Evolutionary conservation across 1,140 invertebrate species (phyloP).

Genomic region (Trichomalopsis sarcophagae): DNA sequence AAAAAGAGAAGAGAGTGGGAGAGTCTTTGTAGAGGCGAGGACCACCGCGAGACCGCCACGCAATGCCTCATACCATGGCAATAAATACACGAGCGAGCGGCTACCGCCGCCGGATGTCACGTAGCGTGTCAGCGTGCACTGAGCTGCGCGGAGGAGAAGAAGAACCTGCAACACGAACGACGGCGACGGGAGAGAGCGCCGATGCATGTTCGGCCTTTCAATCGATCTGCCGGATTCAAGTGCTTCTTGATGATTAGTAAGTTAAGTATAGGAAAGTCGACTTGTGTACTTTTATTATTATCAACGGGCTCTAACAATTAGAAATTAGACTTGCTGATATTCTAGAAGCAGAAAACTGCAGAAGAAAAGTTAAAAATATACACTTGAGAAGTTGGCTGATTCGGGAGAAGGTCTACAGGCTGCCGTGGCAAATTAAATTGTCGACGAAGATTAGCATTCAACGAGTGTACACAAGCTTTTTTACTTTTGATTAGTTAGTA

Average conservation of each 20-base stretch:
- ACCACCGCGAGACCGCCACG: constrained; percentile 16
- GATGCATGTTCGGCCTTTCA: constrained; percentile 11
- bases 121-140: constrained; percentile 28
- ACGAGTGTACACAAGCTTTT: not conserved
- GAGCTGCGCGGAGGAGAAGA: not conserved
- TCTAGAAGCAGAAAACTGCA: too few species aligned
- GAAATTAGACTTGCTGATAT: too few species aligned
- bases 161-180: not conserved
- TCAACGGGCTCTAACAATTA: too few species aligned
- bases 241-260: not conserved
- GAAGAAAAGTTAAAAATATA: too few species aligned
- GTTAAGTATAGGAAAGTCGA: too few species aligned
- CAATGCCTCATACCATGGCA: not conserved
- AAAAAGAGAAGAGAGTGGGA: not conserved
- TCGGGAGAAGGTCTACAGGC: too few species aligned
- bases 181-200: not conserved
- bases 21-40: not conserved
- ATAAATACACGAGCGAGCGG: not conserved
- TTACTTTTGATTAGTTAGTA: constrained; percentile 29
- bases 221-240: not conserved
- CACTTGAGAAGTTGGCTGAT: too few species aligned
- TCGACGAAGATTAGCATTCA: not conserved
- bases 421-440: not conserved
- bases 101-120: constrained; percentile 47
- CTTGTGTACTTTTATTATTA: too few species aligned